Base-by-base conservation (phyloP, 2,797 vertebrate species). In the Echeneis naucrates region DNA sequence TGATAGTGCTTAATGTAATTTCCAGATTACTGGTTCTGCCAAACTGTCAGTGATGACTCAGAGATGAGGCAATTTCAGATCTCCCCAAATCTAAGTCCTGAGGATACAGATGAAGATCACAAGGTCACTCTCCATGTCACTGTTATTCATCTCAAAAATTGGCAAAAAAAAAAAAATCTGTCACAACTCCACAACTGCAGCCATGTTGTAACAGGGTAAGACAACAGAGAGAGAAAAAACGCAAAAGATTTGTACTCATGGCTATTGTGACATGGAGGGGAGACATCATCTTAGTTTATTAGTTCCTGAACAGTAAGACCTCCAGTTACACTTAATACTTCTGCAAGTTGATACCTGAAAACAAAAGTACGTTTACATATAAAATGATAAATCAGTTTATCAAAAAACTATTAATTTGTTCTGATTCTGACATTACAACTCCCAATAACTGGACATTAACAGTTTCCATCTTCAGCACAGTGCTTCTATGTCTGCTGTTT, bases 41-140 rank as follows among this genome's bases (percentile, higher is more conserved):
- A 17, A 14, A 17, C 27, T 5, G 71, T 68, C 73, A 68, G 37
- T 51, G 13, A 27, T 88, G 84, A 89, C 55, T 82, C 80, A 80
- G 23, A 9, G 17, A 24, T 88, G 72, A 86, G 4, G 82, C 50
- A 87, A 91, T 48, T 35, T 33, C 4, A 64, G 58, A 87, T 60
- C 24, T 81, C 52, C 72, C 79, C 68, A 2, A 35, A 59, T 33
- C 47, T 4, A 9, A 48, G 23, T 51, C 37, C 17, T 1, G 12
- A 57, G 57, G 78, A 56, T 14, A 4, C 58, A 64, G 26, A 59
- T 32, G 59, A 58, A 61, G 23, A 12, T 19, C 21, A 13, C 0
- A 3, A 38, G 61, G 55, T 52, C 53, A 17, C 40, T 33, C 16
- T 32, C 59, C 50, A 70, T 42, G 8, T 68, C 67, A 64, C 26